Conservation (phyloP, 2,797 vertebrate species). For the Acestrorhynchus altus region DNA sequence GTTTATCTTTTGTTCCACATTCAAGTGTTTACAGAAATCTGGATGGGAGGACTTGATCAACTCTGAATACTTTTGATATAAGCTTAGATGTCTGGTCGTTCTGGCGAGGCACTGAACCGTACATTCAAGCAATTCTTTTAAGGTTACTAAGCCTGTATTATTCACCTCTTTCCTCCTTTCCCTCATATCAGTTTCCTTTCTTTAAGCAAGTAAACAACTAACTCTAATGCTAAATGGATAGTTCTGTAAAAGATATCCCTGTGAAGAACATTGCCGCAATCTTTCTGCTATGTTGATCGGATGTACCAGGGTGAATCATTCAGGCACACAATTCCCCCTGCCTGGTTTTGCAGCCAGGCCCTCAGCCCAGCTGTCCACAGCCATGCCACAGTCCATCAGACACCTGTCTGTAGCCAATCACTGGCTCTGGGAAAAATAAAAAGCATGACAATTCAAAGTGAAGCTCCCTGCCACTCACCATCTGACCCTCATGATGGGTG, state of each 20-base stretch:
- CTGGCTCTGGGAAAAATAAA: constrained; percentile 33
- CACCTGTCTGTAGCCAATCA: constrained; percentile 44
- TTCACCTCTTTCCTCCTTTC: background rate
- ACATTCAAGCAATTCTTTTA: background rate
- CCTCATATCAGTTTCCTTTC: background rate
- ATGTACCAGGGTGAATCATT: constrained; percentile 43
- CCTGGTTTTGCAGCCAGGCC: constrained; percentile 37
- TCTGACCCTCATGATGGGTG: constrained; percentile 27
- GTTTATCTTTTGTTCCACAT: background rate
- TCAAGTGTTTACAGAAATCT: background rate
- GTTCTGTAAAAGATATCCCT: constrained; percentile 73
- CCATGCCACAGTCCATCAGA: constrained; percentile 37
- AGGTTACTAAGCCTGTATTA: constrained; percentile 1
- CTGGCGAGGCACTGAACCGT: background rate
- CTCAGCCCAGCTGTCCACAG: constrained; percentile 45
- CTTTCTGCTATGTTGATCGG: constrained; percentile 30
- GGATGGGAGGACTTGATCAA: background rate
- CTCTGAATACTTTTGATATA: constrained; percentile 7
- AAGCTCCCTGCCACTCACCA: constrained; percentile 41
- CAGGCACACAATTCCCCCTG: constrained; percentile 17
- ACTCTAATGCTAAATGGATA: background rate
- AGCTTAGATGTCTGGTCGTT: background rate
- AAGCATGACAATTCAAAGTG: constrained; percentile 52
- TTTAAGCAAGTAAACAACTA: background rate
- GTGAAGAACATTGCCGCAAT: constrained; percentile 64